phyloP scores from a whole-genome alignment of 2,888 invertebrate genomes.

The Cerceris ruficornis region DNA sequence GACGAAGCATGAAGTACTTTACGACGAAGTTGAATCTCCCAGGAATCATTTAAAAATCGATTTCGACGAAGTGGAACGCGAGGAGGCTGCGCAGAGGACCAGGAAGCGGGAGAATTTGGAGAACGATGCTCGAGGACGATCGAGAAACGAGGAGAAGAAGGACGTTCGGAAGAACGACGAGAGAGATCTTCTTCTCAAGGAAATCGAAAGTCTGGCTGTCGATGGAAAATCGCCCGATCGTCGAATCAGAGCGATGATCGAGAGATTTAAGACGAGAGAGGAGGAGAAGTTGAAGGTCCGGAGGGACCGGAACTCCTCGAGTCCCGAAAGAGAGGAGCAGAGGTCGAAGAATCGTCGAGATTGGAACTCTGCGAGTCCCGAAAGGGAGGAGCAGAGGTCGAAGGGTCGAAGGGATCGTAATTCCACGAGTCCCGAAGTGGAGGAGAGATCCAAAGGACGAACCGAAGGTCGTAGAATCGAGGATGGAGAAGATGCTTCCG shows the following conservation, averaged over 20 bases:
- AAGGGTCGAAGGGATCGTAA: constrained; percentile 42
- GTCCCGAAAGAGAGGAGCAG: constrained; percentile 50
- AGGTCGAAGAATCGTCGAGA: constrained; percentile 31
- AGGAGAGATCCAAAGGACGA: constrained; percentile 40
- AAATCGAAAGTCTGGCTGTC: constrained; percentile 60
- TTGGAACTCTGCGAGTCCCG: no score
- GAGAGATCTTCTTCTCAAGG: constrained; percentile 56
- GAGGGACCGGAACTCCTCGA: constrained; percentile 45
- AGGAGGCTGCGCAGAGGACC: constrained; percentile 46
- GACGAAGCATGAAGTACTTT: constrained; percentile 24
- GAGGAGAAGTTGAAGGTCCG: constrained; percentile 51
- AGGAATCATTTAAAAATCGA: constrained; percentile 5
- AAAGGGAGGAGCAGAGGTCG: constrained; percentile 58
- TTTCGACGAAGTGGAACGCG: constrained; percentile 54
- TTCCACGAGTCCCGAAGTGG: constrained; percentile 53
- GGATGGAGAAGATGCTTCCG: constrained; percentile 17
- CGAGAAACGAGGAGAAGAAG: constrained; percentile 31
- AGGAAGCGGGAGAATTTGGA: constrained; percentile 49
- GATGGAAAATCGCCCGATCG: constrained; percentile 65
- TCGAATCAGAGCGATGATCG: constrained; percentile 70
- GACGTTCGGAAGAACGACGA: constrained; percentile 40
- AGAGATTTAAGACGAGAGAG: constrained; percentile 64
- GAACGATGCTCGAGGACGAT: constrained; percentile 32
- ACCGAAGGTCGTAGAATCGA: constrained; percentile 42
- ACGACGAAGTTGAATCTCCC: constrained; percentile 47